These are phyloP conservation scores for Xanthorhoe designata DNA, from an alignment of 2,888 invertebrate genomes.

Conservation along the genomic window DNA sequence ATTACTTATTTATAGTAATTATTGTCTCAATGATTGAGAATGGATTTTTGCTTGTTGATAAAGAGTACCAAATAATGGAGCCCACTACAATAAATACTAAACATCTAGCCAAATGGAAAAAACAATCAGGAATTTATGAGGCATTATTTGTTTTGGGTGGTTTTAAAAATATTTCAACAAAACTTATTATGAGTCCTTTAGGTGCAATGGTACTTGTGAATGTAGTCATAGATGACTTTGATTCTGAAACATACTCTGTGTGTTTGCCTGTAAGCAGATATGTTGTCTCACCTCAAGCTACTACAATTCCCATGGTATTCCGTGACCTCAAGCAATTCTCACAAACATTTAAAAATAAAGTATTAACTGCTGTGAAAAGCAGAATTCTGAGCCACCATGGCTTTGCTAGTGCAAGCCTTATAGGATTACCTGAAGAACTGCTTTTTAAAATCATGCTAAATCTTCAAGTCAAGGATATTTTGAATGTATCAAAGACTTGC, in stretches of 20 bases:
- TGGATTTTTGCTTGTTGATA: constrained; percentile 62
- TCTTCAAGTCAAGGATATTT: constrained; percentile 60
- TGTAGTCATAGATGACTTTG: constrained; percentile 62
- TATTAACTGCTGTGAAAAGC: constrained; percentile 84
- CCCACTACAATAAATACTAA: constrained; percentile 49
- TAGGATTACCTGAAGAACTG: constrained; percentile 77
- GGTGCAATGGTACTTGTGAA: constrained; percentile 69
- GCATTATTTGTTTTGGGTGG: constrained; percentile 61
- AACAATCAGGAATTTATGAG: constrained; percentile 60
- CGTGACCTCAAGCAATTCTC: constrained; percentile 77
- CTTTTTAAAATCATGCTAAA: constrained; percentile 63
- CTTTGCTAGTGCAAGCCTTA: constrained; percentile 77
- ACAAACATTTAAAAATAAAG: constrained; percentile 80
- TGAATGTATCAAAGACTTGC: constrained; percentile 67
- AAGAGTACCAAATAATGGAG: constrained; percentile 50
- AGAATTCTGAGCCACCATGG: constrained; percentile 78
- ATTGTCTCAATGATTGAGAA: constrained; percentile 72
- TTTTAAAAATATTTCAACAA: constrained; percentile 60
- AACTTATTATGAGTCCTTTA: constrained; percentile 69
- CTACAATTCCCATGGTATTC: constrained; percentile 70
- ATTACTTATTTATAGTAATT: constrained; percentile 69
- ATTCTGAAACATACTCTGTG: constrained; percentile 71
- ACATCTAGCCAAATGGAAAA: constrained; percentile 61
- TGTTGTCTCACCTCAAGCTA: constrained; percentile 68
- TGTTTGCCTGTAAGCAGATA: constrained; percentile 72